A percentile compares a stretch with the other conserved stretches of the same genome.
These are phyloP conservation scores for Esox niger DNA, from an alignment of 2,113 vertebrate genomes.

Conservation along the genomic window DNA sequence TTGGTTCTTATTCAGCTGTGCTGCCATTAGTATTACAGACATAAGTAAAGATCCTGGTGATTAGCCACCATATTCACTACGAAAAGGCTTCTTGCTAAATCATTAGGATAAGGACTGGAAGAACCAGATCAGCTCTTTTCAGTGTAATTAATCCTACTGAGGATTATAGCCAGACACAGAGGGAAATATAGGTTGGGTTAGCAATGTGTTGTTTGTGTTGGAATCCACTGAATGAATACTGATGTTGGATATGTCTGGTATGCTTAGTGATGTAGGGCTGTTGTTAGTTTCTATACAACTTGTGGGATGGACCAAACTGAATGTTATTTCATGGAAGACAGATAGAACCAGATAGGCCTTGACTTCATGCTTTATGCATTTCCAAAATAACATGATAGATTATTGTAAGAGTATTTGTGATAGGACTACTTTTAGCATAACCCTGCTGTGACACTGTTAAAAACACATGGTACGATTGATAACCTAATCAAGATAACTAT, in stretches of 20 bases:
- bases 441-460: background rate
- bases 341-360: no score
- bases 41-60: background rate
- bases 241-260: background rate
- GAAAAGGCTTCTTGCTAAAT: background rate
- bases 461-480: background rate
- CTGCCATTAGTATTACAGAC: background rate
- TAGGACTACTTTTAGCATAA: background rate
- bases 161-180: background rate
- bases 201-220: background rate
- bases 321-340: background rate
- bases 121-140: background rate
- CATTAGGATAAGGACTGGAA: background rate
- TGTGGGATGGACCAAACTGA: background rate
- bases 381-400: no score
- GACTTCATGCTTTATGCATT: no score
- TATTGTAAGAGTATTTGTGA: background rate
- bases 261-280: background rate
- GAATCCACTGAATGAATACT: background rate
- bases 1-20: background rate
- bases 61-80: background rate
- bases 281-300: background rate
- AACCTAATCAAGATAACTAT: background rate
- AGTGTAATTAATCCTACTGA: background rate
- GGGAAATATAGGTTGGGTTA: background rate